phyloP scores from a whole-genome alignment of 1,140 invertebrate genomes.

The Macrosteles quadrilineatus region DNA sequence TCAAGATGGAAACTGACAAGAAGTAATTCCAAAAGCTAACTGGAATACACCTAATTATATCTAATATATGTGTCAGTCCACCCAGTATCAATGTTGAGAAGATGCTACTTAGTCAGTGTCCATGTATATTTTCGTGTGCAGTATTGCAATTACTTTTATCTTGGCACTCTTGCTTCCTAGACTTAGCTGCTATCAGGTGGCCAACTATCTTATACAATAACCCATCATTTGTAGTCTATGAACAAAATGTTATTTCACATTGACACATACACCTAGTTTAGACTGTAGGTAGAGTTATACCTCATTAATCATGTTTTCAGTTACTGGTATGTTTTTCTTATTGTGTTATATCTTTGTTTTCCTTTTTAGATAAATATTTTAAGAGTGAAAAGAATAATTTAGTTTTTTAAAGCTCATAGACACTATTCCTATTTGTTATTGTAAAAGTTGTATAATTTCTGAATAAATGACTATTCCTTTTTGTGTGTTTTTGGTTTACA shows the following conservation, averaged over 20 bases:
- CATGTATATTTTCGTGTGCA: slow-evolving; percentile 20
- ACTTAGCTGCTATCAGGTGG: neutral
- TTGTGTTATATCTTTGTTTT: neutral
- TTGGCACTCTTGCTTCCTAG: slow-evolving; percentile 1
- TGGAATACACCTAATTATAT: neutral
- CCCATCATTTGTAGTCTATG: neutral
- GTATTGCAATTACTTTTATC: slow-evolving; percentile 10
- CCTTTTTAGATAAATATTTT: neutral
- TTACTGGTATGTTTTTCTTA: neutral
- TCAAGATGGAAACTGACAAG: slow-evolving; percentile 54
- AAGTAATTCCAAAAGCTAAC: neutral
- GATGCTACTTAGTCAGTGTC: slow-evolving; percentile 1
- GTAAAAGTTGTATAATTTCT: slow-evolving; percentile 23
- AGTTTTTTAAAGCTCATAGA: slow-evolving; percentile 14
- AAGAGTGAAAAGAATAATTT: slow-evolving; percentile 10
- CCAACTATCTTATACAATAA: neutral
- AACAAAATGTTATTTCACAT: slow-evolving; percentile 19
- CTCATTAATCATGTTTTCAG: neutral
- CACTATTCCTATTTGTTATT: slow-evolving; percentile 24
- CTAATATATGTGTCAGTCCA: slow-evolving; percentile 12
- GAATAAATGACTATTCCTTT: slow-evolving; percentile 1
- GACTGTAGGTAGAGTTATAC: neutral
- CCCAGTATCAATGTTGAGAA: neutral
- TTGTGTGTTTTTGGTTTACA: too few relatives aligned
- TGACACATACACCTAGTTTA: neutral